Base-by-base conservation (phyloP, 2,888 invertebrate genomes). In the Cryptophagus acutangulus region DNA sequence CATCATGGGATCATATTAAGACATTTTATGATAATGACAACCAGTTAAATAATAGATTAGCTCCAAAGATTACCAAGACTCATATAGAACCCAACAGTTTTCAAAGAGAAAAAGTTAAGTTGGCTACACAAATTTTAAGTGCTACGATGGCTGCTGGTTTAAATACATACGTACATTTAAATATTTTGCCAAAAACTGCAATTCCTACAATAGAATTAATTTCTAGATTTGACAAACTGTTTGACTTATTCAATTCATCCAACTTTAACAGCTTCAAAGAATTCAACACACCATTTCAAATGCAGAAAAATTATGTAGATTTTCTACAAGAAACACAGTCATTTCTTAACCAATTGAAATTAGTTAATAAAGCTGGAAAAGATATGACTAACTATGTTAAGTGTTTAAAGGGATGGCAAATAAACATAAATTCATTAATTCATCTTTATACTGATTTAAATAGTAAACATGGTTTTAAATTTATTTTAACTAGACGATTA, bases 211-310 rank as follows among this genome's bases (percentile, higher is more conserved):
- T 44, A 18, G 39, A 41, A 28, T 39, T 48, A 15, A 41, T 54
- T 18, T 46, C 49, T 18, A 41, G 30, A 16, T 46, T 55, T 36
- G 44, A 55, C 40, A 51, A 54, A 36, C 34, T 55, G 2, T 55
- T 55, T 40, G 54, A 57, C 42, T 16, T 56, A 14, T 39, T 53
- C 2, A 56, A 54, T 51, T 50, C 49, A 6, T 47, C 46, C 8
- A 31, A 24, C 14, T 24, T 36, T 10, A 28, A 24, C 15, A 40
- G 31, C 13, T 24, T 14, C 33, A 45, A 40, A 28, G 17, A 14
- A 13, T 43, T 40, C 13, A 43, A 43, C 17, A 28, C 20, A 33
- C 25, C 33, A 29, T 52, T 40, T 42, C 36, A 35, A 34, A 42
- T 41, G 13, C 17, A 35, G 14, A 39, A 46, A 17, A 33, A 41